A percentile compares a stretch with the other conserved stretches of the same genome.
Evolutionary conservation across 1,140 invertebrate species (phyloP).

Genomic region (Leptonema lineaticorne): DNA sequence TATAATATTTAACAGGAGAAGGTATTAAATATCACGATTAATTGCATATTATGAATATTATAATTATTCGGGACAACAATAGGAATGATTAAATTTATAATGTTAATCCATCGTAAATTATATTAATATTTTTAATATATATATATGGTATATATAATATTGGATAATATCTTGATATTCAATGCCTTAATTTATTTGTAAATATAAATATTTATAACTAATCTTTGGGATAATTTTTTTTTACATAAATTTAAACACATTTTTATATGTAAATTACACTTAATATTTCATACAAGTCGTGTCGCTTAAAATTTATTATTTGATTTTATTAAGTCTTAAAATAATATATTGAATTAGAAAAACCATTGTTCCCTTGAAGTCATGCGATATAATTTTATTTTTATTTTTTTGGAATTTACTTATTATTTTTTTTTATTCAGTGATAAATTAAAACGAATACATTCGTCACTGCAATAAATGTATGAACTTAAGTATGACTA

Average conservation of each 20-base stretch:
- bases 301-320: too few relatives aligned
- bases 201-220: constrained; percentile 13
- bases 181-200: background rate
- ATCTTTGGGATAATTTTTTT: constrained; percentile 20
- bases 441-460: too few relatives aligned
- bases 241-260: too few relatives aligned
- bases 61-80: background rate
- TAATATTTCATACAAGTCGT: too few relatives aligned
- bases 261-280: background rate
- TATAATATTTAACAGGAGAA: background rate
- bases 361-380: background rate
- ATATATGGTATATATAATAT: background rate
- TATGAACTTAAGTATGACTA: too few relatives aligned
- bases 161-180: background rate
- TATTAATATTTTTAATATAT: background rate
- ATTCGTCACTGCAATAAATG: too few relatives aligned
- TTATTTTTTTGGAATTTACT: too few relatives aligned
- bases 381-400: background rate
- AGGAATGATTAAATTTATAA: constrained; percentile 1
- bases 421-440: too few relatives aligned
- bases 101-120: background rate
- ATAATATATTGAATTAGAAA: too few relatives aligned
- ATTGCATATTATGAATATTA: background rate
- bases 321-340: too few relatives aligned
- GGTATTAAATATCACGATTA: background rate